phyloP scores from a whole-genome alignment of 1,140 invertebrate species.

The Kradibia gibbosae region DNA sequence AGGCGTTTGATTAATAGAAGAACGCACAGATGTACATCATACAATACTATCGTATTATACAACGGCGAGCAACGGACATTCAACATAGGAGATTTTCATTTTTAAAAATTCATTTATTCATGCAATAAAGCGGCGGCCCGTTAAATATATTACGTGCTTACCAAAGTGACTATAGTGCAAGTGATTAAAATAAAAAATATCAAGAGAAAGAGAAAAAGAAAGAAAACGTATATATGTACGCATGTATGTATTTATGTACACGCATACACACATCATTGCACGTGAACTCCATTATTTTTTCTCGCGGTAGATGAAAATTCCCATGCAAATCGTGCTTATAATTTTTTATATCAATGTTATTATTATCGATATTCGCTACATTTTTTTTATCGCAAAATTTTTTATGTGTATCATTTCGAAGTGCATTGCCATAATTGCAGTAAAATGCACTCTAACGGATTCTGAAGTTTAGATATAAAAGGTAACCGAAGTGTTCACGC shows the following conservation, averaged over 20 bases:
- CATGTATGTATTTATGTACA: too few relatives aligned
- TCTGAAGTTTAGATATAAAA: not conserved
- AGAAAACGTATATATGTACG: too few relatives aligned
- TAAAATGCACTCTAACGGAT: not conserved
- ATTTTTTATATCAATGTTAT: not conserved
- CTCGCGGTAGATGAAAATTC: not conserved
- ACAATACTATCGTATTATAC: too few relatives aligned
- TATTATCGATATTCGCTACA: not conserved
- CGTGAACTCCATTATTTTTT: too few relatives aligned
- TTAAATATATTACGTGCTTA: constrained; percentile 27
- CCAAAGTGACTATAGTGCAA: not conserved
- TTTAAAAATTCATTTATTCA: constrained; percentile 36
- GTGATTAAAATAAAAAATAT: constrained; percentile 21
- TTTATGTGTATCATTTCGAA: not conserved
- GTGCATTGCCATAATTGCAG: not conserved
- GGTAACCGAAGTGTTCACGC: not conserved
- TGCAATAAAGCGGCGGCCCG: not conserved
- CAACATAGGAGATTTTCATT: constrained; percentile 29
- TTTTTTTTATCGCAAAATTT: not conserved
- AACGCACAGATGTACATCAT: not conserved
- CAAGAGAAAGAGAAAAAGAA: not conserved
- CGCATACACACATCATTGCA: too few relatives aligned
- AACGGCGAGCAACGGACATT: not conserved
- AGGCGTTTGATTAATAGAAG: not conserved
- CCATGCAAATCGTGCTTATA: not conserved